Percentiles rank a stretch among this genome's conserved stretches.
These are phyloP conservation scores for Drosophila tani DNA, from an alignment of 1,140 invertebrate genomes.

Conservation along the genomic window DNA sequence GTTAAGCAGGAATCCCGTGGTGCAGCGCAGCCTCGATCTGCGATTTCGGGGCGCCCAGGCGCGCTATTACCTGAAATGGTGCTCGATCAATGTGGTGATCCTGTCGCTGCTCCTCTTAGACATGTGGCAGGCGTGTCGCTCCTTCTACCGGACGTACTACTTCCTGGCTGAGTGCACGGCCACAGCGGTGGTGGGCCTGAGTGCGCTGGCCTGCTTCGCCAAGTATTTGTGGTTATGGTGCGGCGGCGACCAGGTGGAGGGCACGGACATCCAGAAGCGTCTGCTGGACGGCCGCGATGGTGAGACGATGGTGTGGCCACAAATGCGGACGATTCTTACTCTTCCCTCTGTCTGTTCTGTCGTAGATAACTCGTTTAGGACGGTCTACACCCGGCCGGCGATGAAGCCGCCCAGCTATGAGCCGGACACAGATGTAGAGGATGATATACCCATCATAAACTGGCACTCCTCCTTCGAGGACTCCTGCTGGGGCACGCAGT, in stretches of 20 bases:
- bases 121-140: constrained; percentile 56
- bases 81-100: constrained; percentile 59
- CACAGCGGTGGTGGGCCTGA: constrained; percentile 71
- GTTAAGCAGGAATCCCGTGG: constrained; percentile 35
- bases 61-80: constrained; percentile 72
- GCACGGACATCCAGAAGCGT: constrained; percentile 81
- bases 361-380: constrained; percentile 61
- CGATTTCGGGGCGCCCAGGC: constrained; percentile 56
- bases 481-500: constrained; percentile 58
- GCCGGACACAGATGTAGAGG: constrained; percentile 17
- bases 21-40: constrained; percentile 62
- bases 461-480: constrained; percentile 84
- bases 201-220: constrained; percentile 84
- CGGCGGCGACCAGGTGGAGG: constrained; percentile 64
- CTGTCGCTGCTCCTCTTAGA: constrained; percentile 65
- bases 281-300: constrained; percentile 79
- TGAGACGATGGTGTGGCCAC: constrained; percentile 6
- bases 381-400: not conserved
- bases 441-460: constrained; percentile 68
- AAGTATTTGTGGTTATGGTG: constrained; percentile 82
- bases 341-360: not conserved
- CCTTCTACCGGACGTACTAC: constrained; percentile 31
- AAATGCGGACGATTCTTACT: not conserved
- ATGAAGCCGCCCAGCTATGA: constrained; percentile 39
- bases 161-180: constrained; percentile 82